Conservation (phyloP, 2,888 invertebrate genomes). For the Cryptosula pallasiana region DNA sequence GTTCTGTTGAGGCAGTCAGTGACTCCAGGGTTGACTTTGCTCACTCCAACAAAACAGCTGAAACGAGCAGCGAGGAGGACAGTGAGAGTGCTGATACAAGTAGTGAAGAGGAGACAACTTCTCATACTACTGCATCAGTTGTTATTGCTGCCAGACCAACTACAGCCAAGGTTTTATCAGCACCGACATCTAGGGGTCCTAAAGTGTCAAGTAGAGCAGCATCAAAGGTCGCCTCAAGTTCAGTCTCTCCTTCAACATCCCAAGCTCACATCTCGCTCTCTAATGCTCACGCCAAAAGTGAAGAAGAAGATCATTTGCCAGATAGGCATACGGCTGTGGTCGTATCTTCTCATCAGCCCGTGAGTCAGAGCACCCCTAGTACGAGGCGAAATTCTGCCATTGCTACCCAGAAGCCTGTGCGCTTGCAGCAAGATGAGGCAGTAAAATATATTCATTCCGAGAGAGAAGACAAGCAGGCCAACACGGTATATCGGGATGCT, state of each 20-base stretch:
- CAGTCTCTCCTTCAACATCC: neutral
- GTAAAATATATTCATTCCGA: too few species aligned
- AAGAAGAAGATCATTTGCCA: too few species aligned
- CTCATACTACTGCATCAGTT: neutral
- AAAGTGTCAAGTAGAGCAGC: neutral
- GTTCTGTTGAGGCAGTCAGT: neutral
- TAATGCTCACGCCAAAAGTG: neutral
- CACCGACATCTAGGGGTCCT: neutral
- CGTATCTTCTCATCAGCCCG: neutral
- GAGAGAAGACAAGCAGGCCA: too few species aligned
- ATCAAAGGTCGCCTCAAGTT: neutral
- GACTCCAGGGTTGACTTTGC: neutral
- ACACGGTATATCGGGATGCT: too few species aligned
- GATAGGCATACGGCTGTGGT: neutral
- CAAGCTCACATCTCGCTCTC: neutral
- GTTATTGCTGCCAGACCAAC: neutral
- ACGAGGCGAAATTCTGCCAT: neutral
- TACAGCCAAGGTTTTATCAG: neutral
- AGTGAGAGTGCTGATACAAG: conserved; percentile 2
- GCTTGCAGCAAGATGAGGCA: neutral
- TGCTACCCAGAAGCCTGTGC: neutral
- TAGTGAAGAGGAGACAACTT: neutral
- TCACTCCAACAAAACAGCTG: neutral
- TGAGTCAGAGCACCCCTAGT: neutral
- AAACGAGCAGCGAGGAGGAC: neutral